Conservation (phyloP, 1,140 invertebrate genomes). For the Trichogramma pretiosum region DNA sequence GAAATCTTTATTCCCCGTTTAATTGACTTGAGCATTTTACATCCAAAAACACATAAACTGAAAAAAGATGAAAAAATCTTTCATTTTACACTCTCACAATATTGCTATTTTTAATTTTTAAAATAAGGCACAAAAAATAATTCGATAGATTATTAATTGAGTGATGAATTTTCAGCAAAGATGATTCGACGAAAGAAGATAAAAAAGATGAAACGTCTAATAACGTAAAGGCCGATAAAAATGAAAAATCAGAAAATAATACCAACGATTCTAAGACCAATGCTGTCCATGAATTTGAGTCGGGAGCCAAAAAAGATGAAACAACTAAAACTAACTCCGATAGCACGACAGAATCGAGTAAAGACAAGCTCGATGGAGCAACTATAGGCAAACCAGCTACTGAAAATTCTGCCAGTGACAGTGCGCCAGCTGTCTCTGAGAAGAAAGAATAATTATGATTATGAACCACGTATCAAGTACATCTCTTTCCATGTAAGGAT, state of each 20-base stretch:
- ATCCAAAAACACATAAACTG: too few relatives aligned
- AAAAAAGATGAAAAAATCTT: too few relatives aligned
- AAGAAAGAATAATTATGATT: constrained; percentile 43
- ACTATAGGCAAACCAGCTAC: constrained; percentile 19
- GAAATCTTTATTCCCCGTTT: too few relatives aligned
- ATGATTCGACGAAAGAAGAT: constrained; percentile 20
- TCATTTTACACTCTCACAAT: background rate
- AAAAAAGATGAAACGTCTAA: constrained; percentile 23
- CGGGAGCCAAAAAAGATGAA: constrained; percentile 19
- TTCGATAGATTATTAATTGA: background rate
- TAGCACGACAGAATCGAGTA: constrained; percentile 33
- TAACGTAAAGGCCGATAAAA: constrained; percentile 15
- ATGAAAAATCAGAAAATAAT: constrained; percentile 22
- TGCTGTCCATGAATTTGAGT: constrained; percentile 17
- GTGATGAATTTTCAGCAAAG: constrained; percentile 5
- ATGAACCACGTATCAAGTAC: constrained; percentile 16
- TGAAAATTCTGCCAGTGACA: constrained; percentile 28
- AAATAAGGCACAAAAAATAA: too few relatives aligned
- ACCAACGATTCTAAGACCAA: constrained; percentile 30
- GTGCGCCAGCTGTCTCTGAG: constrained; percentile 31
- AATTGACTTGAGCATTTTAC: too few relatives aligned
- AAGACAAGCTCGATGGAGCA: constrained; percentile 33
- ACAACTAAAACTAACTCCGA: constrained; percentile 33
- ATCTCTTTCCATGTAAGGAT: constrained; percentile 23
- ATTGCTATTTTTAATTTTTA: too few relatives aligned